phyloP scores from a whole-genome alignment of 2,888 invertebrate species.

The Ennomos fuscantarius region DNA sequence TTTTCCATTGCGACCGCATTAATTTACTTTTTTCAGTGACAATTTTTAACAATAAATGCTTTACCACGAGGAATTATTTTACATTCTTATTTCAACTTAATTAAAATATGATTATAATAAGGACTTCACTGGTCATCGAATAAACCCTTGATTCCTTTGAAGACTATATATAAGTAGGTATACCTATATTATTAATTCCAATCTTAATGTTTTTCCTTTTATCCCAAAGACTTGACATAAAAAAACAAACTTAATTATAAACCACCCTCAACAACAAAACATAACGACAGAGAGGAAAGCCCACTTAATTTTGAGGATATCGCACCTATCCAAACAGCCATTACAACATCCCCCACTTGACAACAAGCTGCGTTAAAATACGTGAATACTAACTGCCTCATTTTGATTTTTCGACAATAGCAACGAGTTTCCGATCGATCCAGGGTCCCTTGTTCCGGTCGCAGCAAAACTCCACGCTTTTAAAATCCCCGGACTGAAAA shows the following conservation, averaged over 20 bases:
- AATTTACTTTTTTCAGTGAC: slow-evolving; percentile 46
- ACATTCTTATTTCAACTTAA: no score
- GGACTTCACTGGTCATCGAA: no score
- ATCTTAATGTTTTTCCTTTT: slow-evolving; percentile 14
- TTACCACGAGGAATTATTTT: slow-evolving; percentile 9
- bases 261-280: slow-evolving; percentile 29
- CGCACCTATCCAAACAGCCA: slow-evolving; percentile 43
- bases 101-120: no score
- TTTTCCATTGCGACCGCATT: slow-evolving; percentile 48
- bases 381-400: slow-evolving; percentile 80
- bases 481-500: slow-evolving; percentile 73
- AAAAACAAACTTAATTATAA: slow-evolving; percentile 32
- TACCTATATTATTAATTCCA: slow-evolving; percentile 8
- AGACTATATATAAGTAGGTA: no score
- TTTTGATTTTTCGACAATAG: slow-evolving; percentile 81
- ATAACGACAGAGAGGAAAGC: slow-evolving; percentile 37
- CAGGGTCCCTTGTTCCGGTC: slow-evolving; percentile 76
- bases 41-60: slow-evolving; percentile 37
- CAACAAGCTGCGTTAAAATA: slow-evolving; percentile 51
- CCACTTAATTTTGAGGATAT: slow-evolving; percentile 44
- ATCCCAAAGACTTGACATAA: slow-evolving; percentile 21
- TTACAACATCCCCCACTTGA: slow-evolving; percentile 47
- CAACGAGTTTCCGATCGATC: slow-evolving; percentile 78
- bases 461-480: slow-evolving; percentile 75
- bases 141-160: neutral